These are phyloP conservation scores for Belonocnema kinseyi DNA, from an alignment of 1,140 invertebrate species.

Conservation along the genomic window DNA sequence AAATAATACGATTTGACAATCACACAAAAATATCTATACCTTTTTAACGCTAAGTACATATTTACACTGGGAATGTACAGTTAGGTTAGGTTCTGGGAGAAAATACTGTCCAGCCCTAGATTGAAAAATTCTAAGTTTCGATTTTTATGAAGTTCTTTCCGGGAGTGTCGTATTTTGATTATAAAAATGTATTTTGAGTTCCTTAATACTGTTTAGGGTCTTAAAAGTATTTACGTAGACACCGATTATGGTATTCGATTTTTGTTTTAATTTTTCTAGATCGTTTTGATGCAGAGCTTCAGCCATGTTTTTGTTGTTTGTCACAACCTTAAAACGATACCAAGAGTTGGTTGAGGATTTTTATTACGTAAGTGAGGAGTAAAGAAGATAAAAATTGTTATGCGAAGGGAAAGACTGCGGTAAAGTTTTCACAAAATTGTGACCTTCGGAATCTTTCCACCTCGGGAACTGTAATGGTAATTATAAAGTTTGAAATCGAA, in stretches of 20 bases:
- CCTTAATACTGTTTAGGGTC: conserved; percentile 41
- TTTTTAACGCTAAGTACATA: conserved; percentile 16
- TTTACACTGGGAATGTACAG: conserved; percentile 29
- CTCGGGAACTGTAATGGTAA: too few relatives aligned
- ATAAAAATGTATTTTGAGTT: conserved; percentile 20
- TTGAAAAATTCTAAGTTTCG: conserved; percentile 18
- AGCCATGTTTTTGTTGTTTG: conserved; percentile 43
- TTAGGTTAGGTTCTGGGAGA: conserved; percentile 42
- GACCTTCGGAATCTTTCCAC: too few relatives aligned
- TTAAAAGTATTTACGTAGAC: conserved; percentile 36
- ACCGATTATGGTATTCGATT: neutral
- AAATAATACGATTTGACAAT: conserved; percentile 28
- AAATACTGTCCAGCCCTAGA: conserved; percentile 56
- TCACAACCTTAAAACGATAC: conserved; percentile 31
- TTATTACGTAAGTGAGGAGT: neutral
- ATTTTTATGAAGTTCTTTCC: conserved; percentile 23
- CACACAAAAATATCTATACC: conserved; percentile 28
- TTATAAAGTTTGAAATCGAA: too few relatives aligned
- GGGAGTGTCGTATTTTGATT: conserved; percentile 12
- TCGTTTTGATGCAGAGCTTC: conserved; percentile 57
- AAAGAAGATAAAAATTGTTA: conserved; percentile 18
- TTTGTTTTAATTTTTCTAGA: conserved; percentile 31
- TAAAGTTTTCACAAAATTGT: neutral
- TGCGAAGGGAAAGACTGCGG: neutral
- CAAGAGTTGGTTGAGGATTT: neutral